Percentiles rank a stretch among this genome's conserved stretches.
Evolutionary conservation across 2,888 invertebrate species (phyloP).

Genomic region (Dryococelus australis): DNA sequence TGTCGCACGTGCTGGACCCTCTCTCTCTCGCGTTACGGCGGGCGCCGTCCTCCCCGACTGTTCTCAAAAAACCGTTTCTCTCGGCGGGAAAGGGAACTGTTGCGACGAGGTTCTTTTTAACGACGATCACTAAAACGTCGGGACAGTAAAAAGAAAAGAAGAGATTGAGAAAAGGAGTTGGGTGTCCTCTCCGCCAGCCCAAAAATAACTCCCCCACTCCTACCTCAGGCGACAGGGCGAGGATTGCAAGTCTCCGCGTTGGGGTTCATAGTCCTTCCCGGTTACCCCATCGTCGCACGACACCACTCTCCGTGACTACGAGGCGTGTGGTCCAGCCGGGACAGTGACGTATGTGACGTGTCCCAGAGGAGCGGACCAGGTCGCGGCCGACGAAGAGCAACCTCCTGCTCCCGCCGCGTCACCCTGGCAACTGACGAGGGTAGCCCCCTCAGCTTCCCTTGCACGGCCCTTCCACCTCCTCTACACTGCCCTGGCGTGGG

Average conservation of each 20-base stretch:
- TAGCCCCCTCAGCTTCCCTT: not conserved
- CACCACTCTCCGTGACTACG: not conserved
- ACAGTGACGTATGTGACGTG: not conserved
- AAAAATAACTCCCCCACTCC: slow-evolving; percentile 8
- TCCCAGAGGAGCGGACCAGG: not conserved
- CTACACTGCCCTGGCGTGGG: not conserved
- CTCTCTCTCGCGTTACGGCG: no score
- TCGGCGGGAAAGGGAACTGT: not conserved
- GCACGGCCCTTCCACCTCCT: not conserved
- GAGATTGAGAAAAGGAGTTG: not conserved
- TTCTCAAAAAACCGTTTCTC: not conserved
- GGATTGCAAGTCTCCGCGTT: not conserved
- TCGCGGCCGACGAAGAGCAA: not conserved
- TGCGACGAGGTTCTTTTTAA: not conserved
- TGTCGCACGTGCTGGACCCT: not conserved
- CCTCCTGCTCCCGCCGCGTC: not conserved
- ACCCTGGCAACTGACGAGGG: slow-evolving; percentile 16
- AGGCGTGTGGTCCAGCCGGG: not conserved
- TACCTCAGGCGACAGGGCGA: not conserved
- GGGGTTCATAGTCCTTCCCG: not conserved
- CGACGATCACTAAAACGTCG: slow-evolving; percentile 16
- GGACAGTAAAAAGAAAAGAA: not conserved
- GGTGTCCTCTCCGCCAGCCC: not conserved
- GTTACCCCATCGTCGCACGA: not conserved
- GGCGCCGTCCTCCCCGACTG: no score